These are phyloP conservation scores for Neopelma chrysocephalum DNA, from an alignment of 2,797 vertebrate genomes.

Conservation along the genomic window DNA sequence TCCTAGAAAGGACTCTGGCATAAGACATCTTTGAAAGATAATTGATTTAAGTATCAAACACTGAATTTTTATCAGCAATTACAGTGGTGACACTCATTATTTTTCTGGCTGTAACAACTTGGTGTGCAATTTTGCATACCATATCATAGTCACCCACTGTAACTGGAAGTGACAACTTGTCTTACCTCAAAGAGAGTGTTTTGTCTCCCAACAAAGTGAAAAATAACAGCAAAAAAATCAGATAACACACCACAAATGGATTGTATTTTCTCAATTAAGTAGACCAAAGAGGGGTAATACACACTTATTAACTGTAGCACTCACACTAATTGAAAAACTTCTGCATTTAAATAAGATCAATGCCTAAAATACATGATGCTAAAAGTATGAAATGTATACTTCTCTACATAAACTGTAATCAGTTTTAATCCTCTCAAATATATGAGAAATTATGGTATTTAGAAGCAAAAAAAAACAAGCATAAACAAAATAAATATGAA, in stretches of 20 bases:
- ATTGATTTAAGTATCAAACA: conserved; percentile 65
- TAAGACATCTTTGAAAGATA: conserved; percentile 32
- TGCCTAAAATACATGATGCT: background rate
- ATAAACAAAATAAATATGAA: background rate
- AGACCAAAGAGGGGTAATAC: background rate
- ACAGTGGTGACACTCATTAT: conserved; percentile 49
- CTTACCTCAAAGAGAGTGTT: conserved; percentile 41
- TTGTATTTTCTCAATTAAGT: background rate
- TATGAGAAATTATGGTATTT: background rate
- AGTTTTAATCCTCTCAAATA: background rate
- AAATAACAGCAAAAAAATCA: conserved; percentile 30
- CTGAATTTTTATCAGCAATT: conserved; percentile 62
- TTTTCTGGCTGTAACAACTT: conserved; percentile 34
- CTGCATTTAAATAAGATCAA: background rate
- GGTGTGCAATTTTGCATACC: conserved; percentile 52
- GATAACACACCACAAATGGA: background rate
- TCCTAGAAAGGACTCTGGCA: background rate
- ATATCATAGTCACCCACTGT: conserved; percentile 24
- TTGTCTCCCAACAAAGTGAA: conserved; percentile 33
- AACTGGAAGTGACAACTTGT: conserved; percentile 68
- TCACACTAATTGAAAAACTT: background rate
- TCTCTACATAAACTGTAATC: background rate
- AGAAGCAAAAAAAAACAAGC: background rate
- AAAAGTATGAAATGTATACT: background rate
- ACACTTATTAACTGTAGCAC: background rate